Base-by-base conservation (phyloP, 53 echinoderm and acorn worm genomes). In the Paracentrotus lividus region DNA sequence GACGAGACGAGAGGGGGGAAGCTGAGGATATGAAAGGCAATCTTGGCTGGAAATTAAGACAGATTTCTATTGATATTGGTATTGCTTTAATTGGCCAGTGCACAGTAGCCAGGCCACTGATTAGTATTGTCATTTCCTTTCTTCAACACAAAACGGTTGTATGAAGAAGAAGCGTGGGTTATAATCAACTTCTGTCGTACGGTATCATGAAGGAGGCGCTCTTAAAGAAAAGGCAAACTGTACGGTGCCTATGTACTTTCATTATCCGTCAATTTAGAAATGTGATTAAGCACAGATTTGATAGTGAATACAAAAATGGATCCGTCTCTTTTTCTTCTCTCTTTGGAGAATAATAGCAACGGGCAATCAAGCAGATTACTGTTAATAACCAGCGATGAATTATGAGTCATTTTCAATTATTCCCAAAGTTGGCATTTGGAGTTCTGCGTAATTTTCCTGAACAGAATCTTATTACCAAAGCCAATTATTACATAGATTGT, bases 371-470 rank as follows among this genome's bases (percentile, higher is more conserved):
- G 20, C 49, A 42, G 53, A 90, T 90, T 90, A 72, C 44, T 31
- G 47, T 32, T 49, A 56, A 90, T 90, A 75, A 90, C 75, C 34
- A 32, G 27, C 31, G 72, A 72, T 69, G 64, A 72, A 72, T 90
- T 72, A 72, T 90, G 90, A 90, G 90, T 90, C 90, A 90, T 90
- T 69, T 90, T 90, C 90, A 90, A 90, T 90, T 90, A 90, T 90
- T 68, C 43, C 18, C 52, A 27, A 69, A 90, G 72, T 54, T 72
- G 64, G 69, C 72, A 49, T 69, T 90, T 90, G 20, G 72, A 90
- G 90, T 44, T 44, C 40, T 60, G 44, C 31, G 34, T 53, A 49
- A 60, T 89, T 90, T 90, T 47, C 69, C 72, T 15, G 4, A 47
- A 72, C 56, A 49, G 67, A 90, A 9, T 51, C 68, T 65, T 69